Percentiles rank a stretch among this genome's conserved stretches.
phyloP scores from a whole-genome alignment of 2,888 invertebrate genomes.

The Stratiomys singularior region DNA sequence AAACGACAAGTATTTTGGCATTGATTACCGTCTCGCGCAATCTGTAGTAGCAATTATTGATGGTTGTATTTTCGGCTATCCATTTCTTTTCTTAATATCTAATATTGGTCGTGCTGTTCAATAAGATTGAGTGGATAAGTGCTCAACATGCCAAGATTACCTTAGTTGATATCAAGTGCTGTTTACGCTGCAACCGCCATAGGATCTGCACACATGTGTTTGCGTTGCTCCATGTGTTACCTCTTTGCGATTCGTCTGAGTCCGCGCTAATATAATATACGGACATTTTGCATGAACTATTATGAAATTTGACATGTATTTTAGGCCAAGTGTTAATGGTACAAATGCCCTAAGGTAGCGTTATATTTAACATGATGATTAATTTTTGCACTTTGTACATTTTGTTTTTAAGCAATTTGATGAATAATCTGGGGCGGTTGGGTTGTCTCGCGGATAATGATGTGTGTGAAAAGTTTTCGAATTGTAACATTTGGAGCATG shows the following conservation, averaged over 20 bases:
- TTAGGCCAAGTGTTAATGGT: conserved; percentile 14
- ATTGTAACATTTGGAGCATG: too few species aligned
- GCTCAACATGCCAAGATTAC: not conserved
- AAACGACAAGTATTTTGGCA: not conserved
- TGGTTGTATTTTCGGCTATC: not conserved
- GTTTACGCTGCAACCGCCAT: not conserved
- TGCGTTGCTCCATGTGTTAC: too few species aligned
- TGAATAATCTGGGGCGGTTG: not conserved
- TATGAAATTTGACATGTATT: conserved; percentile 6
- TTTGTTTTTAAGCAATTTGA: conserved; percentile 5
- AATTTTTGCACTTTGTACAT: conserved; percentile 20
- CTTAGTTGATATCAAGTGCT: not conserved
- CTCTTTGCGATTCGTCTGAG: not conserved
- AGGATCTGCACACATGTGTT: too few species aligned
- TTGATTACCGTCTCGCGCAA: not conserved
- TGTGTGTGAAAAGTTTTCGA: too few species aligned
- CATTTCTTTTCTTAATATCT: conserved; percentile 3
- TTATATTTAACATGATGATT: conserved; percentile 14
- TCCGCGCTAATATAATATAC: not conserved
- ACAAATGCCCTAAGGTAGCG: conserved; percentile 20
- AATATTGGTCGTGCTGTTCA: not conserved
- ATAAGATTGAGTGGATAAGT: conserved; percentile 6
- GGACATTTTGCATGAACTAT: not conserved
- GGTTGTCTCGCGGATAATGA: too few species aligned
- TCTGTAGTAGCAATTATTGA: not conserved